phyloP scores from a whole-genome alignment of 2,113 vertebrate genomes.

The Chroicocephalus ridibundus region DNA sequence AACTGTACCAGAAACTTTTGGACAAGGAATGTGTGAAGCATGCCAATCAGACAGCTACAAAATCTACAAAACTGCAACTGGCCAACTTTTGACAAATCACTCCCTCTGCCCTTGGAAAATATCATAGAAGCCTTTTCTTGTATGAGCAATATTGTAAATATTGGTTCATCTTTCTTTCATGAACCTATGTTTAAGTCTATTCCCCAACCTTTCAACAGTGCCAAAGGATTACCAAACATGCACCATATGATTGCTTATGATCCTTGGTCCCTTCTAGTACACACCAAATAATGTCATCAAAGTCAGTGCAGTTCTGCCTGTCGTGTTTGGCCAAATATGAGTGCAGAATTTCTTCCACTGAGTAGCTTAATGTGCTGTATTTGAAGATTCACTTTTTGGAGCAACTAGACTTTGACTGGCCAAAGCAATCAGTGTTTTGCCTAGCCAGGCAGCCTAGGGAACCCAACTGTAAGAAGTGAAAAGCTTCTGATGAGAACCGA shows the following conservation, averaged over 20 bases:
- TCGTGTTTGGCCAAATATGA: not conserved
- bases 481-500: not conserved
- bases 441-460: not conserved
- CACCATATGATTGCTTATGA: not conserved
- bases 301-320: not conserved
- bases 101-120: conserved; percentile 1
- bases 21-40: not conserved
- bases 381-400: not conserved
- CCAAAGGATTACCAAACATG: conserved; percentile 11
- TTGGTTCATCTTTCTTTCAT: not conserved
- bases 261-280: not conserved
- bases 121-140: not conserved
- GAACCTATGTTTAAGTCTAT: not conserved
- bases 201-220: not conserved
- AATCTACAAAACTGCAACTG: not conserved
- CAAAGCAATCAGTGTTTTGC: conserved; percentile 12
- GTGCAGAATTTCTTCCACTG: not conserved
- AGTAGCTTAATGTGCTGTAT: not conserved
- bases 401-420: not conserved
- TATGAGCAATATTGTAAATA: conserved; percentile 2
- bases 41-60: not conserved
- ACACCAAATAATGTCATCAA: not conserved
- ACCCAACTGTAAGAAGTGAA: not conserved
- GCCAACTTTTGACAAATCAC: not conserved
- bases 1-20: conserved; percentile 11